A percentile compares a stretch with the other conserved stretches of the same genome.
phyloP scores from a whole-genome alignment of 2,797 vertebrate genomes.

The Oreonectes daqikongensis region DNA sequence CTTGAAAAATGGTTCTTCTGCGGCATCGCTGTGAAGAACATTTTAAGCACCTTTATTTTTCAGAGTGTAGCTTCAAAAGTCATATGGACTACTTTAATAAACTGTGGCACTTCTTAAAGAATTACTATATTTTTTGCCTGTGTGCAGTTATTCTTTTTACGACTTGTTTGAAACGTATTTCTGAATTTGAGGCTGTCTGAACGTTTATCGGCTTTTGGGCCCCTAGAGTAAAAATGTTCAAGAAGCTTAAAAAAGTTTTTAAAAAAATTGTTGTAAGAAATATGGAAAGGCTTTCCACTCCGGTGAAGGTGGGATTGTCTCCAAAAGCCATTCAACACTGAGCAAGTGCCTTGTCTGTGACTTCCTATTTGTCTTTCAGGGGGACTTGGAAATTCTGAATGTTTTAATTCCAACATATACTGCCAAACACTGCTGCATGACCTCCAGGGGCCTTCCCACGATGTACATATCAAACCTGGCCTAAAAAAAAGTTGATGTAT shows the following conservation, averaged over 20 bases:
- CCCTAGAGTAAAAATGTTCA: constrained; percentile 62
- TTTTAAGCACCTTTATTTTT: too few species aligned
- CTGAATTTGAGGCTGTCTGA: constrained; percentile 59
- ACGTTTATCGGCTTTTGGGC: constrained; percentile 64
- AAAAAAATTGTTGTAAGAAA: constrained; percentile 63
- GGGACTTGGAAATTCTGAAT: constrained; percentile 79
- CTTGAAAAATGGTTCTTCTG: too few species aligned
- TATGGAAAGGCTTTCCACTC: constrained; percentile 73
- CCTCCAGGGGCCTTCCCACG: constrained; percentile 64
- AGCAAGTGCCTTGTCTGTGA: constrained; percentile 73
- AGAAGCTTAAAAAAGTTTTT: constrained; percentile 67
- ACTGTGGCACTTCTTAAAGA: too few species aligned
- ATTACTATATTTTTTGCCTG: too few species aligned
- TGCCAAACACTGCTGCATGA: constrained; percentile 70
- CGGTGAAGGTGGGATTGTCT: constrained; percentile 61
- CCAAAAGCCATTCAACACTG: constrained; percentile 72
- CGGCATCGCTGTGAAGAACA: too few species aligned
- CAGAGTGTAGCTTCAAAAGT: neutral
- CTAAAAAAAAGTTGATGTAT: constrained; percentile 61
- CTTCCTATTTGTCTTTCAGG: constrained; percentile 76
- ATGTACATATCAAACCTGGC: constrained; percentile 65
- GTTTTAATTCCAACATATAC: constrained; percentile 76
- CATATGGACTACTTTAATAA: neutral
- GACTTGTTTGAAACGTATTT: constrained; percentile 9
- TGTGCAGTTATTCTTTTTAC: constrained; percentile 25